Percentiles rank a stretch among this genome's conserved stretches.
phyloP scores from a whole-genome alignment of 2,888 invertebrate genomes.

The Imbricaverruca yamaguchii region DNA sequence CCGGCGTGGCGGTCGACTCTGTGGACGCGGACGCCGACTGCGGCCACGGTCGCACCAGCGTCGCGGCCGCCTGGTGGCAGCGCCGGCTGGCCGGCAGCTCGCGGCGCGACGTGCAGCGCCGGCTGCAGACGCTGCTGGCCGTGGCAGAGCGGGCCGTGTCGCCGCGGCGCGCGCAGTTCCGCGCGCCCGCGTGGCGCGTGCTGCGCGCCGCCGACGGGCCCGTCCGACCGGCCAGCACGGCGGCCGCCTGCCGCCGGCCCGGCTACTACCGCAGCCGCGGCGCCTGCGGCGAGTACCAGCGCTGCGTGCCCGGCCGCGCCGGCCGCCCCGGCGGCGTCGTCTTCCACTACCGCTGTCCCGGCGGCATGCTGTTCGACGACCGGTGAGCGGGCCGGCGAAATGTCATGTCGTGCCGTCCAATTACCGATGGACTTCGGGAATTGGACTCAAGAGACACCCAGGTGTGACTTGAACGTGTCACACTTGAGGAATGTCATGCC shows the following conservation, averaged over 20 bases:
- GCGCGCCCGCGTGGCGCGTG: background rate
- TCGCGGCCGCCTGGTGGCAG: conserved; percentile 25
- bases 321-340: conserved; percentile 59
- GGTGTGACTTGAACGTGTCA: too few species aligned
- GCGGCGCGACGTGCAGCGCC: conserved; percentile 37
- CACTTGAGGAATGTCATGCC: too few species aligned
- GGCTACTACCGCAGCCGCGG: conserved; percentile 70
- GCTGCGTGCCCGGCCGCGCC: conserved; percentile 66
- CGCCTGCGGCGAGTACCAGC: conserved; percentile 67
- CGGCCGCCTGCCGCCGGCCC: conserved; percentile 65
- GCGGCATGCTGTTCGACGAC: conserved; percentile 64
- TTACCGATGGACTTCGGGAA: too few species aligned
- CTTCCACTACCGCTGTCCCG: conserved; percentile 72
- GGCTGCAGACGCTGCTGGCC: conserved; percentile 17
- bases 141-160: conserved; percentile 27
- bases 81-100: conserved; percentile 36
- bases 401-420: too few species aligned
- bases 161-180: conserved; percentile 23
- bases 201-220: background rate
- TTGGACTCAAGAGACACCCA: too few species aligned
- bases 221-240: conserved; percentile 49
- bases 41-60: conserved; percentile 34
- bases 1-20: conserved; percentile 55
- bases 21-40: conserved; percentile 54
- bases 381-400: background rate